Percentiles rank a stretch among this genome's conserved stretches.
Evolutionary conservation across 2,888 invertebrate genomes (phyloP).

Genomic region (Sussaba pulchella): DNA sequence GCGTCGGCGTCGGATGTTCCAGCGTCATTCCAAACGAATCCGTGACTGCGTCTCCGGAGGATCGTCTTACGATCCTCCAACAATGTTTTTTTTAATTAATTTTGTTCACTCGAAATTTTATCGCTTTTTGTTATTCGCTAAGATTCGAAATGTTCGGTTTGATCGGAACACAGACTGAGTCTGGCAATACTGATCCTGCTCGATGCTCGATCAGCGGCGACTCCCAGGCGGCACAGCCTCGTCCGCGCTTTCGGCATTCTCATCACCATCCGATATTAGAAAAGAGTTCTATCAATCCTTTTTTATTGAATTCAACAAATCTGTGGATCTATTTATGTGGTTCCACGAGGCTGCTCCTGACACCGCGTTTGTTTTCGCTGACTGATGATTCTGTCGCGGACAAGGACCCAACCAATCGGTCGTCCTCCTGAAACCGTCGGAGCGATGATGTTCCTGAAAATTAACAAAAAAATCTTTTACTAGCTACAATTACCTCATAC

Average conservation of each 20-base stretch:
- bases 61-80: conserved; percentile 57
- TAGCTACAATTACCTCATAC: not conserved
- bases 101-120: not conserved
- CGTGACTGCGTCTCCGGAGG: conserved; percentile 52
- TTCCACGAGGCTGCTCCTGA: conserved; percentile 6
- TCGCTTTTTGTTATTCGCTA: conserved; percentile 46
- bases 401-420: not conserved
- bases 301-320: not conserved
- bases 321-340: not conserved
- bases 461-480: not conserved
- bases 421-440: conserved; percentile 2
- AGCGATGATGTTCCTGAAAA: conserved; percentile 36
- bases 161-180: conserved; percentile 27
- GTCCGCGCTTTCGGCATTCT: conserved; percentile 56
- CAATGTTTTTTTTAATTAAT: no score
- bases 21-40: conserved; percentile 85
- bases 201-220: conserved; percentile 47
- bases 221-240: conserved; percentile 22
- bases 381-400: not conserved
- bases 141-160: conserved; percentile 40
- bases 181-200: conserved; percentile 45
- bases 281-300: not conserved
- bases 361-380: not conserved
- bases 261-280: not conserved
- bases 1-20: conserved; percentile 89